Evolutionary conservation across 2,113 vertebrate genomes (phyloP).

Genomic region (Odocoileus hemionus): DNA sequence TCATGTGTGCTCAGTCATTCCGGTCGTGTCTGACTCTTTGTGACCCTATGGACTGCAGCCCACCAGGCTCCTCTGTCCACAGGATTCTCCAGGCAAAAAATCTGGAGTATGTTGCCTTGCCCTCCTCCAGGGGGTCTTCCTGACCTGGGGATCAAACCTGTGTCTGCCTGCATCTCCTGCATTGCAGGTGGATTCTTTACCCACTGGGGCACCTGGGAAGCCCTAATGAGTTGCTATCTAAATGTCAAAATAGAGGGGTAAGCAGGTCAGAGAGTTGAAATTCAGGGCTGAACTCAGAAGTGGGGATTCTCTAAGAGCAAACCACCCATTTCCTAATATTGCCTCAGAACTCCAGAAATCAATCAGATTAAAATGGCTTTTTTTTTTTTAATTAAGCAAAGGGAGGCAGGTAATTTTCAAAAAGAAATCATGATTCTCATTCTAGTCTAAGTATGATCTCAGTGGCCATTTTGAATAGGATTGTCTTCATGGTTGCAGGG

Average conservation of each 20-base stretch:
- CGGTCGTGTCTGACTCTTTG: not conserved
- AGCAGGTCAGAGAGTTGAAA: not conserved
- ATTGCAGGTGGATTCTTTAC: not conserved
- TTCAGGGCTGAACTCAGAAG: not conserved
- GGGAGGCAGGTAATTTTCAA: not conserved
- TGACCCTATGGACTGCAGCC: not conserved
- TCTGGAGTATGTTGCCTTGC: not conserved
- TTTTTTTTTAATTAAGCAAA: not conserved
- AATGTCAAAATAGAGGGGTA: not conserved
- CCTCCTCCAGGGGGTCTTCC: not conserved
- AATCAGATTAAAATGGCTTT: not conserved
- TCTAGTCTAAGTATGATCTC: not conserved
- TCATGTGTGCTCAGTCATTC: not conserved
- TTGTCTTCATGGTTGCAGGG: not conserved
- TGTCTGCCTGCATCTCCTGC: not conserved
- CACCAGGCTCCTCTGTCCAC: not conserved
- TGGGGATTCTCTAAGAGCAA: not conserved
- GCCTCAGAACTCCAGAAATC: not conserved
- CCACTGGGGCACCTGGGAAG: not conserved
- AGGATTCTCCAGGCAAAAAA: not conserved
- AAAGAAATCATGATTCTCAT: not conserved
- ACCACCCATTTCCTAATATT: not conserved
- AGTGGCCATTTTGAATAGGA: not conserved
- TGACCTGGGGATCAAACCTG: accelerated
- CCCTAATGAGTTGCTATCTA: not conserved